Percentiles rank a stretch among this genome's conserved stretches.
phyloP scores from a whole-genome alignment of 2,888 invertebrate species.

The Ganaspis brasiliensis region DNA sequence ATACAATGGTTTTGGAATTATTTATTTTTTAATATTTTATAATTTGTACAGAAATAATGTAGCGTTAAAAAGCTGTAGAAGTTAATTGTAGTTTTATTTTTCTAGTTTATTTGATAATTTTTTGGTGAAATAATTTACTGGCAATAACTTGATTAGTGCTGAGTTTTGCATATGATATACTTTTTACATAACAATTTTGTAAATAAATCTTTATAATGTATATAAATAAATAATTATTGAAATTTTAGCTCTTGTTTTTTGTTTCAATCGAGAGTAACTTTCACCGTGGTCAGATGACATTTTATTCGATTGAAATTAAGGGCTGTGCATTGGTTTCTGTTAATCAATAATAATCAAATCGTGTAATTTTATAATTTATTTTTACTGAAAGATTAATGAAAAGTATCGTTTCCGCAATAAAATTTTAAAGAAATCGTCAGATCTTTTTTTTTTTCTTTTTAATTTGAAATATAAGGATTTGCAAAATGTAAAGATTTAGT shows the following conservation, averaged over 20 bases:
- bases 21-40: too few relatives aligned
- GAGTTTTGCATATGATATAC: too few relatives aligned
- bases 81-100: too few relatives aligned
- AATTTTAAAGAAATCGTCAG: background rate
- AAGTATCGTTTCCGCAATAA: slow-evolving; percentile 2
- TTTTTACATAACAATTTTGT: background rate
- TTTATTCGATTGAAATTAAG: slow-evolving; percentile 24
- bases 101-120: too few relatives aligned
- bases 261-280: slow-evolving; percentile 29
- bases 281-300: background rate
- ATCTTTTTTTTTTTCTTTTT: slow-evolving; percentile 14
- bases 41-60: too few relatives aligned
- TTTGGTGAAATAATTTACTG: too few relatives aligned
- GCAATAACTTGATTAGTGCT: too few relatives aligned
- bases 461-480: too few relatives aligned
- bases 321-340: slow-evolving; percentile 25
- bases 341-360: slow-evolving; percentile 30
- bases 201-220: background rate
- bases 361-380: slow-evolving; percentile 28
- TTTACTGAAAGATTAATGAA: slow-evolving; percentile 5
- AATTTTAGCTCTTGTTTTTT: slow-evolving; percentile 21
- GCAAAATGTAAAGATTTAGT: too few relatives aligned
- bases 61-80: too few relatives aligned
- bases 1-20: too few relatives aligned
- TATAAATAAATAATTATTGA: background rate